Evolutionary conservation across 1,140 invertebrate species (phyloP).

Genomic region (Drosophila ironensis): DNA sequence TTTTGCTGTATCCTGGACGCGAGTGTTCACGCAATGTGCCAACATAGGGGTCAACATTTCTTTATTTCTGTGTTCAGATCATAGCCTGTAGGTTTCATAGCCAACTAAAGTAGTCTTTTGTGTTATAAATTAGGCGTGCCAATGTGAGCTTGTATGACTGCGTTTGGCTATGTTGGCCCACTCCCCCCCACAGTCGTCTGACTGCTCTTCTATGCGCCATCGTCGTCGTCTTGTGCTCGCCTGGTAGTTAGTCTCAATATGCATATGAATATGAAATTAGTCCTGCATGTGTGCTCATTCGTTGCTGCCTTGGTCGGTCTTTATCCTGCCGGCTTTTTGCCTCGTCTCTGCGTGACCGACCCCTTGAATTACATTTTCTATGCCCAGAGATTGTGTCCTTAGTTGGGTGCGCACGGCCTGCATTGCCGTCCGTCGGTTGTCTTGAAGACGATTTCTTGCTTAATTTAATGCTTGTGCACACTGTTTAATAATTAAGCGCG

Average conservation of each 20-base stretch:
- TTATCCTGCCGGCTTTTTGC: background rate
- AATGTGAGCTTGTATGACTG: too few species aligned
- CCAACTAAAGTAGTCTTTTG: too few species aligned
- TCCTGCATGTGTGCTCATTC: slow-evolving; percentile 59
- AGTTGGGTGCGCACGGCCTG: background rate
- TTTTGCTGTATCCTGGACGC: too few species aligned
- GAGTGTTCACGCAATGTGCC: too few species aligned
- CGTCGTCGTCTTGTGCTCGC: slow-evolving; percentile 14
- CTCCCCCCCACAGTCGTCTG: too few species aligned
- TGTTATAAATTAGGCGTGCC: slow-evolving; percentile 74
- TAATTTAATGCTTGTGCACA: slow-evolving; percentile 67
- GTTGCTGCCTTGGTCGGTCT: slow-evolving; percentile 4
- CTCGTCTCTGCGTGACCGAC: background rate
- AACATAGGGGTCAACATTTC: too few species aligned
- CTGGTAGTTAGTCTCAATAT: slow-evolving; percentile 72
- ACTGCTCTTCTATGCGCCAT: background rate
- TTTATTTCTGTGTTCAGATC: too few species aligned
- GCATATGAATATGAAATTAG: slow-evolving; percentile 78
- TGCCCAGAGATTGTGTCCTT: slow-evolving; percentile 38
- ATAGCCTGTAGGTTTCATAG: too few species aligned
- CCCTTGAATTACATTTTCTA: slow-evolving; percentile 66
- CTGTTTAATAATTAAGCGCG: slow-evolving; percentile 67
- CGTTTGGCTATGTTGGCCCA: too few species aligned
- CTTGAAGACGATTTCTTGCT: slow-evolving; percentile 55
- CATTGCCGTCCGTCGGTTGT: background rate